Base-by-base conservation (phyloP, 1,140 invertebrate species). In the Drosophila willistoni region DNA sequence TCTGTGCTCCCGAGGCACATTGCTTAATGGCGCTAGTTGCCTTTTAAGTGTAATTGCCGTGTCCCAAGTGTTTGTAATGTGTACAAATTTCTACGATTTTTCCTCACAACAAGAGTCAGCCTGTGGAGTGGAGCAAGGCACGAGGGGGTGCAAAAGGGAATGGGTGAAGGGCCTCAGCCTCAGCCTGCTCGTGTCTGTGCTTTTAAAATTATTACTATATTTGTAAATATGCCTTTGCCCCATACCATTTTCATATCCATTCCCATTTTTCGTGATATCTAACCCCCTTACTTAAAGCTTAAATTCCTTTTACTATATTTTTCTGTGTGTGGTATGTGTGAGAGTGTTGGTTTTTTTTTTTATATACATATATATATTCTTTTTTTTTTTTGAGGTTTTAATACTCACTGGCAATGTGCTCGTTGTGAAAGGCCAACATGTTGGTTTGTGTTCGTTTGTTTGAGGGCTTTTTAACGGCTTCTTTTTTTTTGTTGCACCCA, bases 381-480 rank as follows among this genome's bases (percentile, higher is more conserved):
- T 22, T 4, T 51, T 22, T 51, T 51, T 51, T 34, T 47, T 33
- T 34, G 61, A 47, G 59, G 62, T 57, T 70, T 79, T 61, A 67
- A 67, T 86, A 87, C 83, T 86, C 61, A 86, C 83, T 86, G 33
- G 79, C 83, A 64, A 87, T 87, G 60, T 82, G 76, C 57, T 86
- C 83, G 69, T 86, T 83, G 65, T 86, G 82, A 63, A 86, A 87
- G 82, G 82, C 83, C 79, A 86, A 82, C 82, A 86, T 87, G 66
- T 79, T 82, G 33, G 44, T 42, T 59, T 44, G 64, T 81, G 7
- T 57, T 56, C 56, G 61, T 76, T 69, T 77, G 62, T 62, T 73
- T 73, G 74, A 70, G 71, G 73, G 51, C 67, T 77, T 77, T 77
- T 77, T 67, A 77, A 70, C 41, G 71, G 64, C 61, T 36, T 29